Base-by-base conservation (phyloP, 2,797 vertebrate species). In the Ceyx erithaca region DNA sequence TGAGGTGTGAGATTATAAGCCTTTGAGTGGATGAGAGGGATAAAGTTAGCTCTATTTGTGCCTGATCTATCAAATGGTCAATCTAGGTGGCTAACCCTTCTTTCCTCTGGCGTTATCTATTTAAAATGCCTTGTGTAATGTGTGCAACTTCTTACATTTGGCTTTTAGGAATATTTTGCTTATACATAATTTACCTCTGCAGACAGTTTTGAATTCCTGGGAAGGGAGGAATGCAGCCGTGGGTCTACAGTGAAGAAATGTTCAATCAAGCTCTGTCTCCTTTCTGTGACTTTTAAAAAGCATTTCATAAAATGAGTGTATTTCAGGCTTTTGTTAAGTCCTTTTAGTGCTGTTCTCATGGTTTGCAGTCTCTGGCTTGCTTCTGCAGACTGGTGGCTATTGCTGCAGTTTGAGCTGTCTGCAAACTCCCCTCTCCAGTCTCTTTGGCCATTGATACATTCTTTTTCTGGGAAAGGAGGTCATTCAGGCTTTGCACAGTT, bases 11-110 rank as follows among this genome's bases (percentile, higher is more conserved):
- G 91, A 68, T 95, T 90, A 62, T 95, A 89, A 94, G 70, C 66
- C 80, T 87, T 88, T 91, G 92, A 95, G 92, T 95, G 92, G 92
- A 90, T 95, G 89, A 95, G 79, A 92, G 67, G 83, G 92, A 93
- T 95, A 58, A 92, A 95, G 89, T 81, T 93, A 90, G 87, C 80
- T 92, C 84, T 72, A 64, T 91, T 92, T 94, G 84, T 94, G 81
- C 81, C 72, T 90, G 79, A 91, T 95, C 90, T 94, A 90, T 95
- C 90, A 80, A 75, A 75, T 69, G 84, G 84, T 83, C 84, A 80
- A 41, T 80, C 72, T 80, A 69, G 88, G 81, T 11, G 6, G 2
- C 80, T 80, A 68, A 80, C 83, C 19, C 35, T 51, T 82, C 80
- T 82, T 85, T 80, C 70, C 81, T 75, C 73, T 3, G 3, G 55